Base-by-base conservation (phyloP, 2,888 invertebrate genomes). In the Abrostola triplasia region DNA sequence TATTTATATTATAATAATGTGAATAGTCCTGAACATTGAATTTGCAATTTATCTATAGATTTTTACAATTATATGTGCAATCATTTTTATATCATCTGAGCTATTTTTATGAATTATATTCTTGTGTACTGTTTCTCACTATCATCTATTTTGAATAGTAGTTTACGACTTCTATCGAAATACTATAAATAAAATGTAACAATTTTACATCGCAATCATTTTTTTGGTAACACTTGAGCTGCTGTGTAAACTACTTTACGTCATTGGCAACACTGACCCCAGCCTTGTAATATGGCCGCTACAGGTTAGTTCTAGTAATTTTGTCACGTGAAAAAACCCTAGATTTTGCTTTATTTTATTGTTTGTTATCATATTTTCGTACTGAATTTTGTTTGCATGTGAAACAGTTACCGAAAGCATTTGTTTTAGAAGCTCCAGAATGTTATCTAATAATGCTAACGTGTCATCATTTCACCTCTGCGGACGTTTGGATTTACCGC, bases 271-370 rank as follows among this genome's bases (percentile, higher is more conserved):
- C 92, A 92, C 90, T 82, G 85, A 88, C 89, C 88, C 88, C 91
- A 92, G 95, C 95, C 95, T 93, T 95, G 92, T 95, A 96, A 96
- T 95, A 96, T 96, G 96, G 96, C 96, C 95, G 95, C 96, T 94
- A 93, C 96, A 96, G 96, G 96, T 96, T 96, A 95, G 96, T 96
- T 91, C 88, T 86, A 86, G 84, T 86, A 90, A 92, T 92, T 94
- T 94, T 92, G 90, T 95, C 95, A 95, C 91, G 90, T 94, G 92
- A 91, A 94, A 90, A 86, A 86, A 83, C 81, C 79, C 72, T 70
- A 72, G 77, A 80, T 83, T 83, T 82, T 58, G 64, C 76, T 74
- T 69, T 67, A 81, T 78, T 80, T 81, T 73, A 54, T 42, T 73
- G 61, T 75, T 74, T 73, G 65, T 77, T 80, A 81, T 73, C 67